These are phyloP conservation scores for Lysiphlebus fabarum DNA, from an alignment of 1,140 invertebrate species.

Conservation along the genomic window DNA sequence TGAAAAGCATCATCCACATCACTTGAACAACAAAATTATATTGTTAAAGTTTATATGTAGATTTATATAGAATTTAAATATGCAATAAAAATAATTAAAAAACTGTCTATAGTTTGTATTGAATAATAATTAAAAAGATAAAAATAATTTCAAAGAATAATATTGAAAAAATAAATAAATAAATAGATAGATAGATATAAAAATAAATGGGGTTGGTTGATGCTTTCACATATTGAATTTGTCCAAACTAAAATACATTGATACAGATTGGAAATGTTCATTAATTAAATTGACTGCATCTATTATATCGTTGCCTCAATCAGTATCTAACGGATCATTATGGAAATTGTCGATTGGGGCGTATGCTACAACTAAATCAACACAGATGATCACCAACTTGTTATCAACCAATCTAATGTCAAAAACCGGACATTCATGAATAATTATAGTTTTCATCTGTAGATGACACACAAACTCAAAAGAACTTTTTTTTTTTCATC, in stretches of 20 bases:
- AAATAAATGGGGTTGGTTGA: neutral
- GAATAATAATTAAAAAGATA: too few relatives aligned
- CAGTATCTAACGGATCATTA: conserved; percentile 23
- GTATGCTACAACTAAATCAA: neutral
- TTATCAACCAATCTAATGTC: neutral
- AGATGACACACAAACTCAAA: too few relatives aligned
- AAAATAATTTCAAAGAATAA: too few relatives aligned
- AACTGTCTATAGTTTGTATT: too few relatives aligned
- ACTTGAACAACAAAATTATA: too few relatives aligned
- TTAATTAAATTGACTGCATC: conserved; percentile 21
- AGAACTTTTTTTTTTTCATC: neutral
- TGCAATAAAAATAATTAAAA: too few relatives aligned
- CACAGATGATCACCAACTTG: neutral
- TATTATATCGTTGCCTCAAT: conserved; percentile 22
- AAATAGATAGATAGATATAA: neutral
- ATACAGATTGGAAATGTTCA: conserved; percentile 5
- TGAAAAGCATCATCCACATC: too few relatives aligned
- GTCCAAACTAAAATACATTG: neutral
- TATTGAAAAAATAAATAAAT: too few relatives aligned
- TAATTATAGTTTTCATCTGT: too few relatives aligned
- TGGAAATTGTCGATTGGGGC: conserved; percentile 16
- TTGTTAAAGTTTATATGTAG: too few relatives aligned
- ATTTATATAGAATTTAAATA: too few relatives aligned
- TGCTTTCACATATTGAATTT: neutral
- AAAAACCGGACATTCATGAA: too few relatives aligned